These are phyloP conservation scores for Labeo calbasu DNA, from an alignment of 2,797 vertebrate species.

Conservation along the genomic window DNA sequence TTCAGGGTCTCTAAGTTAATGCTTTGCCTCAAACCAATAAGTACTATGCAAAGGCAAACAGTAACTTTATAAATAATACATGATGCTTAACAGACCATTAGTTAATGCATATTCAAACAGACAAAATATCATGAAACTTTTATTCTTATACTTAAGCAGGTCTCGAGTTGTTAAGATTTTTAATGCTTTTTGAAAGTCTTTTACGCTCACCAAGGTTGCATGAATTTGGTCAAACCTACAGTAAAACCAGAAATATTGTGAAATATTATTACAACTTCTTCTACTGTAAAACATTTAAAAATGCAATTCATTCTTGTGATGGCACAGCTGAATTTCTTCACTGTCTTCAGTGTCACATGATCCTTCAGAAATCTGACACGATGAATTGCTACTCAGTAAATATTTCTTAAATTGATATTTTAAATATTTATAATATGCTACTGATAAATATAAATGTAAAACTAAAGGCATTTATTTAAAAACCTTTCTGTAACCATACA, in stretches of 20 bases:
- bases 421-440: background rate
- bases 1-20: slow-evolving; percentile 34
- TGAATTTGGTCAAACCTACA: background rate
- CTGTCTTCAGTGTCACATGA: background rate
- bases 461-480: background rate
- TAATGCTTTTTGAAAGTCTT: background rate
- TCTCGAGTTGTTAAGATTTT: background rate
- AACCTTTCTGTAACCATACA: background rate
- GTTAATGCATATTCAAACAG: background rate
- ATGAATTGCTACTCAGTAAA: no score
- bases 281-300: background rate
- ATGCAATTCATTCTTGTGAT: background rate
- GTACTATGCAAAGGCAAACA: background rate
- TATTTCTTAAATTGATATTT: background rate
- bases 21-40: slow-evolving; percentile 29
- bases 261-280: background rate
- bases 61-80: slow-evolving; percentile 2
- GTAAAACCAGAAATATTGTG: background rate
- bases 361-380: background rate
- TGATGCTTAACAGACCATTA: background rate
- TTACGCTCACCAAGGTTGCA: background rate
- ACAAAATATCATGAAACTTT: background rate
- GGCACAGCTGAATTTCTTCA: background rate
- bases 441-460: background rate
- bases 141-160: background rate